Evolutionary conservation across 1,140 invertebrate species (phyloP).

Genomic region (Idris sp.): DNA sequence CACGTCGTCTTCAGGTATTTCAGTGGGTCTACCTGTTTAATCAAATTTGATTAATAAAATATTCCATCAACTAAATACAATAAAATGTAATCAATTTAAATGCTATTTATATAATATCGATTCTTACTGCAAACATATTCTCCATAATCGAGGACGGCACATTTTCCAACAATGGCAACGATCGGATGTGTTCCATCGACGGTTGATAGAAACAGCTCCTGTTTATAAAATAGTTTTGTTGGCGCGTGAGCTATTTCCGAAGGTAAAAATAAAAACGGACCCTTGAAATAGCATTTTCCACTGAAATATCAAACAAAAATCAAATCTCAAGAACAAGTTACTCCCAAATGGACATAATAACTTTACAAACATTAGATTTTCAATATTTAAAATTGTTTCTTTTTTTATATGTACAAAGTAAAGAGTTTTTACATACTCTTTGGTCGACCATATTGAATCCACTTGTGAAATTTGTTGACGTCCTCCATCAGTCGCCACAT

Average conservation of each 20-base stretch:
- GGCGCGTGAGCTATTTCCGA: conserved; percentile 88
- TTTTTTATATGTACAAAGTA: no score
- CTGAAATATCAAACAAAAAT: no score
- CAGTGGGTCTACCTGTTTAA: conserved; percentile 90
- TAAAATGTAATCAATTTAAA: no score
- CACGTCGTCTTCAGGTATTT: conserved; percentile 94
- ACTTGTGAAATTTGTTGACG: conserved; percentile 95
- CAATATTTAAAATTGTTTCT: no score
- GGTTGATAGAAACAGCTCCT: conserved; percentile 95
- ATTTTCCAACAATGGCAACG: conserved; percentile 93
- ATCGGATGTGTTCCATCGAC: conserved; percentile 95
- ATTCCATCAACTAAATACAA: no score
- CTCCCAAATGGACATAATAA: no score
- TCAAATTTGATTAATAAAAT: no score
- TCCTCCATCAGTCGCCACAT: conserved; percentile 91
- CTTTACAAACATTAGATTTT: no score
- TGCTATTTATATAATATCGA: no score
- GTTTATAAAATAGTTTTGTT: conserved; percentile 92
- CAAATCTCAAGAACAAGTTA: no score
- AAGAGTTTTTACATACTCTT: conserved; percentile 82
- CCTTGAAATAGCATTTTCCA: conserved; percentile 93
- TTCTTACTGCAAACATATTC: conserved; percentile 92
- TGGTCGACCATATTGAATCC: conserved; percentile 94
- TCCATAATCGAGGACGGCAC: conserved; percentile 92
- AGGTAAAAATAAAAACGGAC: conserved; percentile 94